phyloP scores from a whole-genome alignment of 1,140 invertebrate genomes.

The Dendrolimus kikuchii region DNA sequence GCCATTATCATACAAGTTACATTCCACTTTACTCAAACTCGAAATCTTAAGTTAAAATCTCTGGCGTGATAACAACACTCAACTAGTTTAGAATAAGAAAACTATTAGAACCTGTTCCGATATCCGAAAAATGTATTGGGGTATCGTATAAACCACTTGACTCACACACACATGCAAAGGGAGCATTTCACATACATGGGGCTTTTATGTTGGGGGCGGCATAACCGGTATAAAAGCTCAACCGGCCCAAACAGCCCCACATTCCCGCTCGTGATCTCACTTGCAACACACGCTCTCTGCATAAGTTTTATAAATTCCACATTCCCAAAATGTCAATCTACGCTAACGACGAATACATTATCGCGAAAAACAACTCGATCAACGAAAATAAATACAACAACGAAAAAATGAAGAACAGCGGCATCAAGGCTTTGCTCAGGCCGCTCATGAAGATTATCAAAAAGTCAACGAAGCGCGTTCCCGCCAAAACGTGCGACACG shows the following conservation, averaged over 20 bases:
- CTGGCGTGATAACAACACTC: neutral
- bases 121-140: constrained; percentile 44
- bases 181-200: constrained; percentile 49
- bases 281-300: constrained; percentile 63
- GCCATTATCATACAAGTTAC: no score
- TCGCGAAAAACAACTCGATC: constrained; percentile 70
- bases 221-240: constrained; percentile 49
- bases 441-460: constrained; percentile 72
- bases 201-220: constrained; percentile 63
- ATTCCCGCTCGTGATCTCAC: constrained; percentile 66
- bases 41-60: no score
- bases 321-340: constrained; percentile 65
- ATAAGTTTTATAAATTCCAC: constrained; percentile 12
- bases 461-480: constrained; percentile 68
- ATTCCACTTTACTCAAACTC: no score
- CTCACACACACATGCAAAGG: constrained; percentile 45
- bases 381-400: constrained; percentile 72
- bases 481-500: constrained; percentile 67
- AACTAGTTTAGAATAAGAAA: constrained; percentile 6
- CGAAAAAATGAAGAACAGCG: constrained; percentile 71
- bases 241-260: constrained; percentile 51
- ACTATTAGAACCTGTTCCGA: constrained; percentile 17
- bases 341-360: constrained; percentile 71
- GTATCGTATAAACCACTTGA: constrained; percentile 49
- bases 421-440: constrained; percentile 73